Evolutionary conservation across 2,113 vertebrate genomes (phyloP).

Genomic region (Thermophis baileyi): DNA sequence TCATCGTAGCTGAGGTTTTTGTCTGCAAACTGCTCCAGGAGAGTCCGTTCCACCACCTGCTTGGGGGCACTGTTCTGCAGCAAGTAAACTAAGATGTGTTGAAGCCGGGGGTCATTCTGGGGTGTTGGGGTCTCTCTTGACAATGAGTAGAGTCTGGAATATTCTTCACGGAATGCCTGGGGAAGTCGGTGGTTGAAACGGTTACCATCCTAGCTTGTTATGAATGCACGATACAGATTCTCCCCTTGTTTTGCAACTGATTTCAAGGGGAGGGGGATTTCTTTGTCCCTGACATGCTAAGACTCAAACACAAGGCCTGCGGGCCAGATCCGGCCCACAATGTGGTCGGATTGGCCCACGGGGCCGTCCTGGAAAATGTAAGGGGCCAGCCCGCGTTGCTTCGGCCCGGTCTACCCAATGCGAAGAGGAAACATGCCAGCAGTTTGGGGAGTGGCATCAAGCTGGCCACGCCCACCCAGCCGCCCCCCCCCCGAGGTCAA

Average conservation of each 20-base stretch:
- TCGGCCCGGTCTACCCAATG: no score
- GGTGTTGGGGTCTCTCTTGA: constrained; percentile 80
- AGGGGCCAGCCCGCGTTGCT: accelerated
- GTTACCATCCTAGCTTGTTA: accelerated
- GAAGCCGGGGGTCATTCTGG: constrained; percentile 84
- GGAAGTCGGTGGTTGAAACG: accelerated
- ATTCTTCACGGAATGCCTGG: constrained; percentile 94
- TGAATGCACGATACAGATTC: accelerated
- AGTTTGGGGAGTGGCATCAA: no score
- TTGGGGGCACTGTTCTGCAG: constrained; percentile 90
- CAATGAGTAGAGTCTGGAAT: constrained; percentile 84
- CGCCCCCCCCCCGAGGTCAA: no score
- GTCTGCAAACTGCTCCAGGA: constrained; percentile 94
- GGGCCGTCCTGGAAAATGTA: no score
- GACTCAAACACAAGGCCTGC: no score
- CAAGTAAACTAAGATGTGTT: constrained; percentile 91
- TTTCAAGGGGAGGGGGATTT: background rate
- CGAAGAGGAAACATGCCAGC: no score
- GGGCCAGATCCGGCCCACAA: no score
- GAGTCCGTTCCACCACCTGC: constrained; percentile 86
- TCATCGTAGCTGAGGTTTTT: constrained; percentile 96
- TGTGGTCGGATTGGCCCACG: no score
- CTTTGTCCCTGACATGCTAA: no score
- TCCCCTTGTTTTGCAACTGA: background rate
- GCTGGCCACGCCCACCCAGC: no score